Conservation (phyloP, 1,140 invertebrate genomes). For the Drosophila sproati region DNA sequence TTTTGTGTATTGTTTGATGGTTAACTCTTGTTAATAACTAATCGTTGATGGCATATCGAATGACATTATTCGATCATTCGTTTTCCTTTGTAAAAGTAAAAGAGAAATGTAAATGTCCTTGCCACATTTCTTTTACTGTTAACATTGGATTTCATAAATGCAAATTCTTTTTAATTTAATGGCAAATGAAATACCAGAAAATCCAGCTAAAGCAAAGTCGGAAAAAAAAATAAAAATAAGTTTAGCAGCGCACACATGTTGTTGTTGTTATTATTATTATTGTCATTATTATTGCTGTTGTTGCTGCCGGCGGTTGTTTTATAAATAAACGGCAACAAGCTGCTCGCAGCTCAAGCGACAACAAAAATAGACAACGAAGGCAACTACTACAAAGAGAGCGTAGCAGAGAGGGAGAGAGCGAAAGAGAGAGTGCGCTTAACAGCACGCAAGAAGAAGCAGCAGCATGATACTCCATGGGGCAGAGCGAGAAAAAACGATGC, state of each 20-base stretch:
- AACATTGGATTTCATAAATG: slow-evolving; percentile 29
- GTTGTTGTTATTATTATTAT: slow-evolving; percentile 17
- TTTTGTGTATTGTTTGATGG: no score
- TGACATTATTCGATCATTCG: no score
- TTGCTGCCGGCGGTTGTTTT: slow-evolving; percentile 45
- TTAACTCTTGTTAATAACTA: no score
- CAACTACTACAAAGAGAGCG: slow-evolving; percentile 15
- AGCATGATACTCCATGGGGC: background rate
- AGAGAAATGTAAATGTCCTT: slow-evolving; percentile 3
- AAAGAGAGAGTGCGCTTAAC: background rate
- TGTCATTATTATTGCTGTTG: background rate
- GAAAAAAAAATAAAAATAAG: slow-evolving; percentile 21
- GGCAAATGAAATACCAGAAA: slow-evolving; percentile 39
- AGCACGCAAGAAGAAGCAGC: background rate
- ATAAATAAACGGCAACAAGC: slow-evolving; percentile 55
- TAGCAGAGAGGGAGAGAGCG: background rate
- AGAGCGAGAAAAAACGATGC: background rate
- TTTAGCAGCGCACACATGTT: slow-evolving; percentile 32
- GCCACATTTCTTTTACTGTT: background rate
- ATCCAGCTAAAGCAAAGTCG: slow-evolving; percentile 25
- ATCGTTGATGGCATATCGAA: no score
- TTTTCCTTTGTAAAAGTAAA: no score
- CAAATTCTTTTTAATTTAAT: slow-evolving; percentile 41
- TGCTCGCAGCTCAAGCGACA: slow-evolving; percentile 36
- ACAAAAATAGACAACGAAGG: slow-evolving; percentile 45